Evolutionary conservation across 2,888 invertebrate species (phyloP), one percentile per base, ranked within the genome.

Genomic region (Campopleginae sp.): DNA sequence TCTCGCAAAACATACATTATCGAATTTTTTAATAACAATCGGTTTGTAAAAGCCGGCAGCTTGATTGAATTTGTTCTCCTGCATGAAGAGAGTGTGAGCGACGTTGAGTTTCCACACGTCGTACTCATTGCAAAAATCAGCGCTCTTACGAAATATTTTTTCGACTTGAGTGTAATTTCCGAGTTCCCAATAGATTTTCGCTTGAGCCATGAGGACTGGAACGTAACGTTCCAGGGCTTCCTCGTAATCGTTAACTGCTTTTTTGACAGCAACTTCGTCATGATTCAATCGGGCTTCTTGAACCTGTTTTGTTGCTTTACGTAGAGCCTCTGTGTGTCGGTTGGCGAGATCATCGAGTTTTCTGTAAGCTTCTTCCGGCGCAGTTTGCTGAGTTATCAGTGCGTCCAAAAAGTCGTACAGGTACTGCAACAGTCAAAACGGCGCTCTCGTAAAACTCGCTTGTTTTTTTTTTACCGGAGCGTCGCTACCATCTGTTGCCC

Each of bases 21-120:
- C 98, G 90, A 97, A 98, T 94, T 97, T 97, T 92, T 98, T 98
- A 89, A 98, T 98, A 0, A 99, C 99, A 81, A 99, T 97, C 0
- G 99, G 99, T 91, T 99, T 99, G 93, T 99, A 99, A 94, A 99
- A 99, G 65, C 98, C 98, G 0, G 98, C 97, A 0, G 99, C 98
- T 94, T 99, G 99, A 92, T 98, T 98, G 93, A 98, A 99, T 94
- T 99, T 99, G 92, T 97, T 98, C 92, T 99, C 99, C 94, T 99
- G 99, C 99, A 99, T 99, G 93, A 99, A 99, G 3, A 99, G 95
- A 0, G 99, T 99, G 93, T 99, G 99, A 0, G 99, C 99, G 0
- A 99, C 99, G 93, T 99, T 99, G 27, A 99, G 94, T 87, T 98
- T 97, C 99, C 99, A 99, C 0, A 97, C 96, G 89, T 99, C 98